A percentile compares a stretch with the other conserved stretches of the same genome.
Evolutionary conservation across 2,113 vertebrate species (phyloP).

Genomic region (Neotoma lepida): DNA sequence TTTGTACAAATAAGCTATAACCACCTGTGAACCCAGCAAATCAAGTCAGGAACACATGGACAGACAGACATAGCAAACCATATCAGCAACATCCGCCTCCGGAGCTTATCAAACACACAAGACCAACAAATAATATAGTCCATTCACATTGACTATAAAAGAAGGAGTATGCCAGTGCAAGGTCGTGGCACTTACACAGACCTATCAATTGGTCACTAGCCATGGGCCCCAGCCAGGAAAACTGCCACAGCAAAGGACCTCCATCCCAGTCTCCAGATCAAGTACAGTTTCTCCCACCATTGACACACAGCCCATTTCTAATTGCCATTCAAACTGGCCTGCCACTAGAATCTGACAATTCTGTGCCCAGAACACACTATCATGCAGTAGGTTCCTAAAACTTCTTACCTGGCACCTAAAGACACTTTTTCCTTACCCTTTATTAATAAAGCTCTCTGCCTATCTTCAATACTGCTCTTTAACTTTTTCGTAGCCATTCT

Average conservation of each 20-base stretch:
- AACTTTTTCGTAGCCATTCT: not conserved
- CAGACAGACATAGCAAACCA: not conserved
- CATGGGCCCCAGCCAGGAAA: not conserved
- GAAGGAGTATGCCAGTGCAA: not conserved
- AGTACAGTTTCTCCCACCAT: not conserved
- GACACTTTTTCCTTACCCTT: not conserved
- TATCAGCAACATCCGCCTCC: not conserved
- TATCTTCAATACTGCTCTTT: not conserved
- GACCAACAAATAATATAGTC: not conserved
- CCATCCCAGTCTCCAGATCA: not conserved
- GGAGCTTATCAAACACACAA: not conserved
- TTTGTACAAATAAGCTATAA: not conserved
- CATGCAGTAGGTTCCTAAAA: not conserved
- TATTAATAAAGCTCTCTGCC: not conserved
- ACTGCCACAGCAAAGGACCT: not conserved
- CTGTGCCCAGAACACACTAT: not conserved
- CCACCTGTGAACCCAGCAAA: not conserved
- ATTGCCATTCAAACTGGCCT: not conserved
- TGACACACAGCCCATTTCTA: not conserved
- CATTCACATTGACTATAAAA: not conserved
- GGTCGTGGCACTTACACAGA: not conserved
- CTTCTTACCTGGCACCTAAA: not conserved
- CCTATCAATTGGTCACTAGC: not conserved
- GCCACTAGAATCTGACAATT: not conserved
- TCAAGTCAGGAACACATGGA: not conserved